Percentiles rank a stretch among this genome's conserved stretches.
phyloP scores from a whole-genome alignment of 2,797 vertebrate species.

The Pteropus rufus region DNA sequence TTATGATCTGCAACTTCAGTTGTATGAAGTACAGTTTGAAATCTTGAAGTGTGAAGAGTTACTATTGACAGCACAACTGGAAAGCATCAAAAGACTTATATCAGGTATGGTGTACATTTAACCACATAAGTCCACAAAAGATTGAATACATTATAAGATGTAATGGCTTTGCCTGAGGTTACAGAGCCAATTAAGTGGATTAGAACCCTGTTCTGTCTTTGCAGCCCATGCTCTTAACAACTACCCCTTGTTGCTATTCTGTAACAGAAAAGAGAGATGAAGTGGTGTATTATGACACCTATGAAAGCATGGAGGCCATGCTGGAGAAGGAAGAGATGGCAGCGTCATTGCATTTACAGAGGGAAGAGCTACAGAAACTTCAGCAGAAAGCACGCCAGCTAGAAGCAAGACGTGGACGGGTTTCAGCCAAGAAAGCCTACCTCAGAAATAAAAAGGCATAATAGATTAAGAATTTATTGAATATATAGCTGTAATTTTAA shows the following conservation, averaged over 20 bases:
- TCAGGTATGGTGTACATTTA: slow-evolving; percentile 85
- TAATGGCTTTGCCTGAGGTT: not conserved
- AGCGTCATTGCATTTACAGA: slow-evolving; percentile 84
- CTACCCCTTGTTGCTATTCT: slow-evolving; percentile 29
- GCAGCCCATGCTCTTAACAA: not conserved
- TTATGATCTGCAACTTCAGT: slow-evolving; percentile 95
- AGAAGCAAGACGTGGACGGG: slow-evolving; percentile 94
- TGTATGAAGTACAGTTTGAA: slow-evolving; percentile 97
- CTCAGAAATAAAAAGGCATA: slow-evolving; percentile 98
- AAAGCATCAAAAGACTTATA: slow-evolving; percentile 95
- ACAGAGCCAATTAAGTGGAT: not conserved
- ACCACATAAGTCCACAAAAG: not conserved
- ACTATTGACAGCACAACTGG: slow-evolving; percentile 94
- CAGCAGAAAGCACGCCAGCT: slow-evolving; percentile 95
- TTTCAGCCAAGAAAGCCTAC: slow-evolving; percentile 98
- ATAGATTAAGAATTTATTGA: not conserved
- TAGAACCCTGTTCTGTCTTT: not conserved
- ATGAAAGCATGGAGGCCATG: slow-evolving; percentile 98
- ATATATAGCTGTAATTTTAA: not conserved
- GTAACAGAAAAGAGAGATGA: slow-evolving; percentile 94
- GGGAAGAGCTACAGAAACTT: slow-evolving; percentile 89
- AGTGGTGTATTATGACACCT: slow-evolving; percentile 97
- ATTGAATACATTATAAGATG: not conserved
- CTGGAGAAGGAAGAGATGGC: slow-evolving; percentile 87
- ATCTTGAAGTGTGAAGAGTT: slow-evolving; percentile 96